Percentiles rank a stretch among this genome's conserved stretches.
Conservation (phyloP, 1,140 invertebrate species). For the Tribolium madens region DNA sequence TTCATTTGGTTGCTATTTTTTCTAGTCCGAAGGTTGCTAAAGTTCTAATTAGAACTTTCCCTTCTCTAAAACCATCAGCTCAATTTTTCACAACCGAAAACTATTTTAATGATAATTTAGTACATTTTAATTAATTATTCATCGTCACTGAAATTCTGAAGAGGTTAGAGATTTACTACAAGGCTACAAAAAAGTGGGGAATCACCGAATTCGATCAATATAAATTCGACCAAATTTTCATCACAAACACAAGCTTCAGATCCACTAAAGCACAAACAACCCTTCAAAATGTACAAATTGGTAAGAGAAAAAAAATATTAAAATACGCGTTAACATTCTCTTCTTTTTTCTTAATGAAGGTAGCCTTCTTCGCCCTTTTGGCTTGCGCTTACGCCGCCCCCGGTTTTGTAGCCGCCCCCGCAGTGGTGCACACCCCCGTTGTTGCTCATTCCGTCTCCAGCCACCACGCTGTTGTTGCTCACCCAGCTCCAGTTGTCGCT, state of each 20-base stretch:
- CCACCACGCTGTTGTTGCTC: constrained; percentile 65
- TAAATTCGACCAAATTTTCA: background rate
- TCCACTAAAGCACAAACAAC: constrained; percentile 1
- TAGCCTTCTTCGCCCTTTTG: constrained; percentile 64
- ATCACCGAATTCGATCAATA: background rate
- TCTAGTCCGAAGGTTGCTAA: too few species aligned
- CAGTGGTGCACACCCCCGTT: constrained; percentile 66
- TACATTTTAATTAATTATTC: constrained; percentile 4
- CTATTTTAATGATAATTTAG: constrained; percentile 12
- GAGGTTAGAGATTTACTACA: constrained; percentile 7
- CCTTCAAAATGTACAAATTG: constrained; percentile 33
- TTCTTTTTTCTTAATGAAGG: background rate
- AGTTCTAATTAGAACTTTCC: too few species aligned
- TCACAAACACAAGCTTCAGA: constrained; percentile 11
- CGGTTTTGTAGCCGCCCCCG: constrained; percentile 64
- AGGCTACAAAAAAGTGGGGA: constrained; percentile 28
- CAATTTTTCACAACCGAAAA: too few species aligned
- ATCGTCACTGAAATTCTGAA: constrained; percentile 16
- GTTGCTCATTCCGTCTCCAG: constrained; percentile 68
- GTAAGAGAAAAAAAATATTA: background rate
- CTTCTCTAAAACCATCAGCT: too few species aligned
- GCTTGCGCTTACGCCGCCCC: constrained; percentile 69
- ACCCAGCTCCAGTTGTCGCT: constrained; percentile 64
- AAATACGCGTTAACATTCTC: background rate
- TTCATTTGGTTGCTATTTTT: too few species aligned